phyloP scores from a whole-genome alignment of 1,140 invertebrate genomes.

The Euwallacea fornicatus region DNA sequence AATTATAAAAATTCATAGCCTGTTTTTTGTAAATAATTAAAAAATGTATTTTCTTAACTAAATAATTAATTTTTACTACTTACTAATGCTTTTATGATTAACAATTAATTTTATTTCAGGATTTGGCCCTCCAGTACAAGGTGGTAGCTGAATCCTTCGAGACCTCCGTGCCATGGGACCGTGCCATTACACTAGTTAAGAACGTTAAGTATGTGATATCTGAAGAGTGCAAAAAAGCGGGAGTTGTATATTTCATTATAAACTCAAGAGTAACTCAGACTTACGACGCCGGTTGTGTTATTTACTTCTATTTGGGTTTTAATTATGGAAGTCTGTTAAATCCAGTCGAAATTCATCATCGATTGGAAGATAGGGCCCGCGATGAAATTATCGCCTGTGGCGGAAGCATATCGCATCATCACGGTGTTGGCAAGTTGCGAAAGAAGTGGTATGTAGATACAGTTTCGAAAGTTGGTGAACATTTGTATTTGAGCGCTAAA shows the following conservation, averaged over 20 bases:
- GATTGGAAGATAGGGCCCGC: slow-evolving; percentile 79
- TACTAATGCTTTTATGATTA: not conserved
- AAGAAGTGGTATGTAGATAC: slow-evolving; percentile 78
- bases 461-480: slow-evolving; percentile 75
- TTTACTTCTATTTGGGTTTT: slow-evolving; percentile 98
- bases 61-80: not conserved
- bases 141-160: slow-evolving; percentile 97
- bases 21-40: not conserved
- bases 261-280: slow-evolving; percentile 93
- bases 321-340: slow-evolving; percentile 70
- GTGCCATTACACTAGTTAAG: slow-evolving; percentile 76
- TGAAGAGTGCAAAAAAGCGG: slow-evolving; percentile 69
- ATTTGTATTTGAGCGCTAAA: slow-evolving; percentile 80
- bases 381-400: slow-evolving; percentile 90
- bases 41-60: too few relatives aligned
- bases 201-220: slow-evolving; percentile 86
- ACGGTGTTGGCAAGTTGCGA: slow-evolving; percentile 93
- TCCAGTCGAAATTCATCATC: slow-evolving; percentile 82
- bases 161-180: slow-evolving; percentile 96
- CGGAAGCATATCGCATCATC: slow-evolving; percentile 95
- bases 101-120: slow-evolving; percentile 59
- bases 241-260: slow-evolving; percentile 67
- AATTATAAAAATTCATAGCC: not conserved
- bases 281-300: slow-evolving; percentile 94
- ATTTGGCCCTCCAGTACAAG: slow-evolving; percentile 86